Evolutionary conservation across 2,888 invertebrate species (phyloP).

Genomic region (Prostheceraeus crozeri): DNA sequence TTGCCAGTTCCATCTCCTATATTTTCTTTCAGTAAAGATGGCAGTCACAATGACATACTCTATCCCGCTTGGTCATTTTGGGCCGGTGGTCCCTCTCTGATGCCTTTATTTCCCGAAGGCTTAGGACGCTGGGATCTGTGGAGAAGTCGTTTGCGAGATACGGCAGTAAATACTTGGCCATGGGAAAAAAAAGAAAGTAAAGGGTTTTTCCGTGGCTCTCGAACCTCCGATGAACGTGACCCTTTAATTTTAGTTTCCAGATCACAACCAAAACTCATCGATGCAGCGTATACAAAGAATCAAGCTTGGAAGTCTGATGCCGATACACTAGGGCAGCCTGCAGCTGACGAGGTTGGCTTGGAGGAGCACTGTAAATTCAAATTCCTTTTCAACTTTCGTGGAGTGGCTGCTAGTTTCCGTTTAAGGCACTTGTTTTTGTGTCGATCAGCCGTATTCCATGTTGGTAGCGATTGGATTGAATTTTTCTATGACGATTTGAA

Average conservation of each 20-base stretch:
- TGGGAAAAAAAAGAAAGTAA: constrained; percentile 68
- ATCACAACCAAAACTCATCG: constrained; percentile 66
- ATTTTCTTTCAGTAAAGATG: neutral
- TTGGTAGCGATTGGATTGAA: constrained; percentile 85
- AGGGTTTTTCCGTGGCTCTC: constrained; percentile 81
- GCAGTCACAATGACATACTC: constrained; percentile 71
- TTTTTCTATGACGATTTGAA: constrained; percentile 82
- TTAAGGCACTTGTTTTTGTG: constrained; percentile 88
- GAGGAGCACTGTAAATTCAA: constrained; percentile 76
- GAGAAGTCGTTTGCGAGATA: neutral
- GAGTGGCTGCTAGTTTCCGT: constrained; percentile 93
- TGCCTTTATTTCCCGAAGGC: constrained; percentile 73
- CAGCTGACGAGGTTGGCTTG: constrained; percentile 76
- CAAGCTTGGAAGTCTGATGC: constrained; percentile 92
- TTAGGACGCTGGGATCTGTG: neutral
- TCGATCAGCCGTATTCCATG: constrained; percentile 82
- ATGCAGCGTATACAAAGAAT: constrained; percentile 92
- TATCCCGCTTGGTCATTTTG: constrained; percentile 92
- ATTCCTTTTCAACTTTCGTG: constrained; percentile 88
- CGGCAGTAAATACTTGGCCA: constrained; percentile 63
- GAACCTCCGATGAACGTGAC: constrained; percentile 84
- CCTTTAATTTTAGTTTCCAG: constrained; percentile 68
- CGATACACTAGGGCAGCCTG: constrained; percentile 76
- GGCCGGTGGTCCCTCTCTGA: constrained; percentile 94
- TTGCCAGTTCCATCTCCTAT: neutral